Evolutionary conservation across 2,888 invertebrate species (phyloP).

Genomic region (Xanthia icteritia): DNA sequence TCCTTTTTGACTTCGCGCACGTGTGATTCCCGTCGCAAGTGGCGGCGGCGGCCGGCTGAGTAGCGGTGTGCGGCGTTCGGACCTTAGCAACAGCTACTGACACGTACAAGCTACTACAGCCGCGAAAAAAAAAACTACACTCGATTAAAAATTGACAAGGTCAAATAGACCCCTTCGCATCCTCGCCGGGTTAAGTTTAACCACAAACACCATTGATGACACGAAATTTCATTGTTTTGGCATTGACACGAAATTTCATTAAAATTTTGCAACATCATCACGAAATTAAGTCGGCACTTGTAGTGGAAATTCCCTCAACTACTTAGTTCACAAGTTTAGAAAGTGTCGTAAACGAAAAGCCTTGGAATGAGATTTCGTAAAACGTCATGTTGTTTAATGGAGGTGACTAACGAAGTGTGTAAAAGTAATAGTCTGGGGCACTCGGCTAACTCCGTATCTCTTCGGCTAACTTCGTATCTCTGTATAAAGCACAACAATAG

Average conservation of each 20-base stretch:
- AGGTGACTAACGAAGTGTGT: slow-evolving; percentile 61
- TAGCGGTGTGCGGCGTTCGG: too few species aligned
- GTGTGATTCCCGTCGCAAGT: too few species aligned
- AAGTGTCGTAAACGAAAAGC: slow-evolving; percentile 53
- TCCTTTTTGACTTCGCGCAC: too few species aligned
- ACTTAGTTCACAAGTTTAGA: slow-evolving; percentile 47
- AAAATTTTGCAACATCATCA: neutral
- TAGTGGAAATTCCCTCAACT: slow-evolving; percentile 29
- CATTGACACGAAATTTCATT: neutral
- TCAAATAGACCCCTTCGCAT: too few species aligned
- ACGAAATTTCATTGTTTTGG: neutral
- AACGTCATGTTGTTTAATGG: slow-evolving; percentile 63
- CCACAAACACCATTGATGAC: neutral
- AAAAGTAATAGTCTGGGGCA: slow-evolving; percentile 58
- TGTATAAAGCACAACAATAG: neutral
- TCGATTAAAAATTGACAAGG: too few species aligned
- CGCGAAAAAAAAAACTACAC: too few species aligned
- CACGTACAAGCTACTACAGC: too few species aligned
- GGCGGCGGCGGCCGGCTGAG: too few species aligned
- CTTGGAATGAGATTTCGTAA: slow-evolving; percentile 53
- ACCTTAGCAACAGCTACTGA: too few species aligned
- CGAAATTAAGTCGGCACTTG: slow-evolving; percentile 27
- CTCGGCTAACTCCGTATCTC: slow-evolving; percentile 44
- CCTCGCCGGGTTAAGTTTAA: too few species aligned
- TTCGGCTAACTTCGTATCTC: slow-evolving; percentile 40